Conservation (phyloP, 2,888 invertebrate species). For the Aleiodes leptofemur region DNA sequence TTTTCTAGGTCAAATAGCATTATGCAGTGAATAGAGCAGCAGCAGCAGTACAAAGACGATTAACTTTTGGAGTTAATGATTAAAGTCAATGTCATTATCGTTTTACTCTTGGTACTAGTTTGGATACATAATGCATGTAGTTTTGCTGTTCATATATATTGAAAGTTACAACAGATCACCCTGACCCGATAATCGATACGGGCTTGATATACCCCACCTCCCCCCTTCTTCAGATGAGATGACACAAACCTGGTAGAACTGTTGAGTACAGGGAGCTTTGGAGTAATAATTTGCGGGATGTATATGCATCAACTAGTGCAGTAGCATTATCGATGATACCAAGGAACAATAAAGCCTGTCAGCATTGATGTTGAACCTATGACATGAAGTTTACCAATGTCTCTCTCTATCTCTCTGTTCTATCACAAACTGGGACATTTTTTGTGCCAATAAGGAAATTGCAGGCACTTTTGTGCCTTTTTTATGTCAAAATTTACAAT, state of each 20-base stretch:
- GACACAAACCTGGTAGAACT: conserved; percentile 1
- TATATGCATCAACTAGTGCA: conserved; percentile 22
- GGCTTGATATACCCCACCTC: neutral
- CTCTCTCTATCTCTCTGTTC: neutral
- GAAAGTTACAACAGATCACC: neutral
- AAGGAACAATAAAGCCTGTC: conserved; percentile 25
- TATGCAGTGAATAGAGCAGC: conserved; percentile 18
- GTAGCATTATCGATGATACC: conserved; percentile 16
- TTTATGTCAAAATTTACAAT: no score
- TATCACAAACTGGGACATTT: conserved; percentile 7
- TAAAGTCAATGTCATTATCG: conserved; percentile 26
- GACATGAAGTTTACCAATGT: conserved; percentile 22
- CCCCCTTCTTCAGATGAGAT: conserved; percentile 6
- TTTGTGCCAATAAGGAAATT: neutral
- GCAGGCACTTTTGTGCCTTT: no score
- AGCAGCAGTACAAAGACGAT: neutral
- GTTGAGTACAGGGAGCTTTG: conserved; percentile 9
- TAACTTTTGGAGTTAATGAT: neutral
- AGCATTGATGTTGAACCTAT: conserved; percentile 15
- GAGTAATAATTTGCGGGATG: conserved; percentile 40
- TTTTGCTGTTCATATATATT: conserved; percentile 1
- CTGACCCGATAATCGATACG: conserved; percentile 28
- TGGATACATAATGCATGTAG: conserved; percentile 17
- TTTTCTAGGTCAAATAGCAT: conserved; percentile 25
- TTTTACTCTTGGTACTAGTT: neutral